Evolutionary conservation across 1,140 invertebrate genomes (phyloP), one percentile per base, ranked within the genome.

Genomic region (Trichomalopsis sarcophagae): DNA sequence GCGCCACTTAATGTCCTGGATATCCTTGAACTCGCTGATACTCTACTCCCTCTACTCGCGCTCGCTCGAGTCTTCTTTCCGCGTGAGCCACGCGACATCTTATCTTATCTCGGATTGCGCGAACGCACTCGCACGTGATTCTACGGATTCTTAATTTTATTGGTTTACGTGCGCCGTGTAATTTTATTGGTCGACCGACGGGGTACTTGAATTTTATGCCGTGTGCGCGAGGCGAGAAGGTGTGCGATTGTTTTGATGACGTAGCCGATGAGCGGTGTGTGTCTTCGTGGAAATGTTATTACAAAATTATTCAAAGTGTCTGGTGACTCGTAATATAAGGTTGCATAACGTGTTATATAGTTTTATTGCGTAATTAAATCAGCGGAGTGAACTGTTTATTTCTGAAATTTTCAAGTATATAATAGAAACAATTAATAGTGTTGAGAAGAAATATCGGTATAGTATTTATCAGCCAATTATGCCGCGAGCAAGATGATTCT

Each of bases 1-100:
- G 73, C 62, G 75, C 75, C 82, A 77, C 62, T 71, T 73, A 73
- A 62, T 79, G 33, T 68, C 36, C 68, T 73, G 76, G 44, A 55
- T 78, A 84, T 79, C 76, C 82, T 84, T 84, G 69, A 84, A 71
- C 69, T 71, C 40, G 7, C 36, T 14, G 33, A 33, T n/a, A 47
- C 44, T 44, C 13, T 66, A 23, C 73, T 47, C 27, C 44, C 23
- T 47, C 47, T 75, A 47, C 7, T 62, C 55, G 55, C n/a, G 2
- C 21, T 21, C 21, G 21, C 33, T 6, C 33, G 33, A 36, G 33
- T 36, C 33, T 36, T 36, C 33, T 36, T 4, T 6, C 33, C 33
- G 33, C 5, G 17, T 7, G 21, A 50, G 21, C 55, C 21, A 62
- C 21, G 55, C 55, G 55, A 62, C 55, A n/a, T n/a, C 21, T 62